Percentiles rank a stretch among this genome's conserved stretches.
These are phyloP conservation scores for Enteromius viviparus DNA, from an alignment of 2,797 vertebrate genomes.

Conservation along the genomic window DNA sequence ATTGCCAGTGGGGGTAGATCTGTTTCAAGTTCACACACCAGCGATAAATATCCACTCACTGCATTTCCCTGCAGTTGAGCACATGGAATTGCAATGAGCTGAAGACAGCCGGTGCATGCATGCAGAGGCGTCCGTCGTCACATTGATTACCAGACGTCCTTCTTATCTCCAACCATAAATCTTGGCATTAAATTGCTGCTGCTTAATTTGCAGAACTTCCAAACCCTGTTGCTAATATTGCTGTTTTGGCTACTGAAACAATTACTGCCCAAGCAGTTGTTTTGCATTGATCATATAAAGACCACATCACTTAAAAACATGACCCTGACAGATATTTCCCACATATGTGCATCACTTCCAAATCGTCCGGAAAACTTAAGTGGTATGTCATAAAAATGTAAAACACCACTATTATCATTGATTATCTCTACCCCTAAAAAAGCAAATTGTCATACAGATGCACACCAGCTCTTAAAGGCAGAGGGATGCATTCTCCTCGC, in stretches of 20 bases:
- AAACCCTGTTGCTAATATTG: neutral
- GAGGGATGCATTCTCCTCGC: constrained; percentile 18
- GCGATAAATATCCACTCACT: constrained; percentile 54
- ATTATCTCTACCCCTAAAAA: neutral
- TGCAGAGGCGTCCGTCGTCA: constrained; percentile 33
- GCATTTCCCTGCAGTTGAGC: constrained; percentile 58
- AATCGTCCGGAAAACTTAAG: neutral
- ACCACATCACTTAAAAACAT: constrained; percentile 24
- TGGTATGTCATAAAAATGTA: constrained; percentile 22
- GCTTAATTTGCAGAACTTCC: neutral
- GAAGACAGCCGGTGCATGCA: constrained; percentile 51
- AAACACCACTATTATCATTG: neutral
- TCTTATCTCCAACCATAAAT: constrained; percentile 18
- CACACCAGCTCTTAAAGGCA: neutral
- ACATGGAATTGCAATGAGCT: constrained; percentile 63
- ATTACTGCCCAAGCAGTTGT: neutral
- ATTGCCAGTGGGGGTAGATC: constrained; percentile 35
- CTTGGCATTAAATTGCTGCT: neutral
- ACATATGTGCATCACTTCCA: neutral
- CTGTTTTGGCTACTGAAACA: constrained; percentile 4
- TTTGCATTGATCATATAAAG: constrained; percentile 9
- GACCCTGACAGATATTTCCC: neutral
- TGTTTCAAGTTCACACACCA: constrained; percentile 46
- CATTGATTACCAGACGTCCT: constrained; percentile 21
- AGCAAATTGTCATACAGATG: constrained; percentile 13